phyloP scores from a whole-genome alignment of 2,797 vertebrate species.

The Sebastes matsubarae region DNA sequence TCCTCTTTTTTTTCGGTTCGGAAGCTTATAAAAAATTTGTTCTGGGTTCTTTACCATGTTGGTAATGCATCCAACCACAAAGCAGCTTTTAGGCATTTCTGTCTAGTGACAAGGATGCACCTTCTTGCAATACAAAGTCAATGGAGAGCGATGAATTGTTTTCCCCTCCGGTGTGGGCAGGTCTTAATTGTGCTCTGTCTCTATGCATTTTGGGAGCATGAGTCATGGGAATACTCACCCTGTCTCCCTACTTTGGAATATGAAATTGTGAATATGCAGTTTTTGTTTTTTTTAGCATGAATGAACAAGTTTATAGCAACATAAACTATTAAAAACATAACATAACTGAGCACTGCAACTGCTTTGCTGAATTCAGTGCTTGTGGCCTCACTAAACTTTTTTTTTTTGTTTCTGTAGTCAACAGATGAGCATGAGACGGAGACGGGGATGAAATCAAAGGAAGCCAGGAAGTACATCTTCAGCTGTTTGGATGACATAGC shows the following conservation, averaged over 20 bases:
- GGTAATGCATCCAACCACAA: too few relatives aligned
- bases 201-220: background rate
- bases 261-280: background rate
- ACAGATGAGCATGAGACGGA: conserved; percentile 97
- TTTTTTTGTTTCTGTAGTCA: conserved; percentile 79
- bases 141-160: too few relatives aligned
- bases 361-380: background rate
- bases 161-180: too few relatives aligned
- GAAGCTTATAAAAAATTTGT: background rate
- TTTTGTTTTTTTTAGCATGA: too few relatives aligned
- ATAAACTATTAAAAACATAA: background rate
- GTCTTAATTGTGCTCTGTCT: too few relatives aligned
- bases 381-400: background rate
- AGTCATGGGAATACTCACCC: background rate
- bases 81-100: too few relatives aligned
- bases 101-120: too few relatives aligned
- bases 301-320: background rate
- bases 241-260: background rate
- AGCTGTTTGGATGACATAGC: conserved; percentile 98
- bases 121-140: too few relatives aligned
- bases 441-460: conserved; percentile 99
- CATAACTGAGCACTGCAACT: background rate
- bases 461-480: conserved; percentile 99
- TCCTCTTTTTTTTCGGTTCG: background rate
- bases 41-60: too few relatives aligned